Base-by-base conservation (phyloP, 2,113 vertebrate species). In the Chauna torquata region DNA sequence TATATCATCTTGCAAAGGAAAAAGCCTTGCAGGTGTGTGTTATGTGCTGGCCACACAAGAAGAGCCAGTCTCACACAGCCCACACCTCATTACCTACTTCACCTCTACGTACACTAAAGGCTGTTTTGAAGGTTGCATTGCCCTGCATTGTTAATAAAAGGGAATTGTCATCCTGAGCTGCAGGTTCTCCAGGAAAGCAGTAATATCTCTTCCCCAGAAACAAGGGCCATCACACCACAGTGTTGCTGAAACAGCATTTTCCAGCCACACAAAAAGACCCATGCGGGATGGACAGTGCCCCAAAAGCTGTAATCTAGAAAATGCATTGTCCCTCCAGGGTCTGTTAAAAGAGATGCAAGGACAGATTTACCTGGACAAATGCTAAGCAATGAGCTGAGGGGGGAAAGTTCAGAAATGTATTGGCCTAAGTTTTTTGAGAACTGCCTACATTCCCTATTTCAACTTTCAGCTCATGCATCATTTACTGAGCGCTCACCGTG, bases 221-320 rank as follows among this genome's bases (percentile, higher is more conserved):
- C 71, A 94, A 90, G 88, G 71, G 42, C 72, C 55, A 44, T 86
- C 77, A 66, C 71, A 93, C 32, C 72, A 65, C 75, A 62, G 45
- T 52, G 59, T 38, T 90, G 72, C 88, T 93, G 92, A 96, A 88
- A 77, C 18, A 0, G 4, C 82, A 9, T 85, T 95, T 96, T 90
- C 62, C 42, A 91, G 44, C 16, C 47, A 68, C n/a, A 47, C 47
- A 86, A 47, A 94, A 95, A 90, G 54, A 82, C 68, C 42, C 42
- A 27, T 14, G 25, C 76, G 85, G 64, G 85, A 93, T 62, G 86
- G 16, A 40, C n/a, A 77, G 90, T 85, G 90, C 13, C 79, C n/a
- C 28, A 76, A 83, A 90, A 88, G 72, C 86, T 92, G 54, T 54
- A 70, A 83, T 86, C 76, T 92, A 74, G 47, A 59, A 94, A 93